Conservation (phyloP, 2,797 vertebrate species). For the Pangasius sanitwongsei region DNA sequence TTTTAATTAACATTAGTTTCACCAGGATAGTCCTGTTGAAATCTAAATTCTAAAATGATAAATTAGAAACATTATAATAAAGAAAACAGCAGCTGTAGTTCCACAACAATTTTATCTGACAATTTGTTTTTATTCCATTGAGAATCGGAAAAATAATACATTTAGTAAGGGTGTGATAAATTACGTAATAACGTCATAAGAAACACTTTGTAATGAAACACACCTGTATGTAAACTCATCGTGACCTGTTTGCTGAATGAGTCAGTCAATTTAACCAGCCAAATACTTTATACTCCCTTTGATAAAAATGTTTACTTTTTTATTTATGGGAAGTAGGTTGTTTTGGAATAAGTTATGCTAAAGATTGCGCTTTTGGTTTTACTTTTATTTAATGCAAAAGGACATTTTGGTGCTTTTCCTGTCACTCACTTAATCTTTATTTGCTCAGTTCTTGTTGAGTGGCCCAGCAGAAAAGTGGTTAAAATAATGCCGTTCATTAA, state of each 20-base stretch:
- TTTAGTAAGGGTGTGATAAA: neutral
- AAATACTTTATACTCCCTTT: neutral
- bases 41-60: neutral
- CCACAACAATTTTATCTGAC: neutral
- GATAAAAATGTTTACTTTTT: constrained; percentile 9
- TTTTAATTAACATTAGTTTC: neutral
- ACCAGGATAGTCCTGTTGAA: neutral
- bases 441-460: neutral
- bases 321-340: neutral
- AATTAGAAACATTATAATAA: neutral
- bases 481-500: neutral
- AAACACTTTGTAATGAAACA: neutral
- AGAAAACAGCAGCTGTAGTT: neutral
- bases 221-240: constrained; percentile 21
- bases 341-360: neutral
- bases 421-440: neutral
- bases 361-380: neutral
- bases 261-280: neutral
- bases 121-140: neutral
- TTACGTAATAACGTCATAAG: neutral
- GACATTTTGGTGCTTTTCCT: neutral
- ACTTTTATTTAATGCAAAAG: neutral
- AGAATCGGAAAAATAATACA: neutral
- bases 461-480: neutral
- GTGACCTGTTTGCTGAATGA: constrained; percentile 11